Base-by-base conservation (phyloP, 2,113 vertebrate species). In the Actenoides lindsayi region DNA sequence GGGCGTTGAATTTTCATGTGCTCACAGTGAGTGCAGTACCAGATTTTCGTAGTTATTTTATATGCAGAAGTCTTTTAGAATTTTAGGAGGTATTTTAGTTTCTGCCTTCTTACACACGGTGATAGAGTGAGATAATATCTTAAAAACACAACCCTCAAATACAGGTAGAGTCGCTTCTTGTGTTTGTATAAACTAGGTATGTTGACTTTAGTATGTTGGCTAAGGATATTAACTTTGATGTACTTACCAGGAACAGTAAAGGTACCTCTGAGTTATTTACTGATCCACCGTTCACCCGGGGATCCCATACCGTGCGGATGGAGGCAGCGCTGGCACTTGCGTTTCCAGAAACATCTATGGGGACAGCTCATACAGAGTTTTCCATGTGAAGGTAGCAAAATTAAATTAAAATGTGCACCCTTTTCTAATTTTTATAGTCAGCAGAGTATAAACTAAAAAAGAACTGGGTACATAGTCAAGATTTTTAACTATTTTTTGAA, bases 131-230 rank as follows among this genome's bases (percentile, higher is more conserved):
- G 89, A 79, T 94, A 60, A 0, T 86, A 80, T 93, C 96, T 96
- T 93, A 89, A 88, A 87, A 93, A 80, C 74, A 89, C 81, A 94
- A 28, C 76, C 67, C 70, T 90, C 77, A 87, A 35, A 17, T 76
- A 60, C 82, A 86, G 65, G 76, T 83, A 39, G 73, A 69, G 78
- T 82, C 94, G 60, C 71, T 95, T 89, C 65, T 91, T 64, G n/a
- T 95, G 83, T 95, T 95, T 89, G 44, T 74, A 59, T 67, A 78
- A 94, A 80, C 12, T 20, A 50, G 46, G 5, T 71, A 10, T 62
- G 92, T 94, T 93, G 85, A 86, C 83, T 79, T 86, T 19, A 83
- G 46, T 46, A 27, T 68, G 69, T 84, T 94, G 81, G 69, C 51
- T 91, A 78, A 35, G 51, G 77, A 31, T 89, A 35, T 0, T 67